These are phyloP conservation scores for Drosophila mercatorum DNA, from an alignment of 2,888 invertebrate species.

Conservation along the genomic window DNA sequence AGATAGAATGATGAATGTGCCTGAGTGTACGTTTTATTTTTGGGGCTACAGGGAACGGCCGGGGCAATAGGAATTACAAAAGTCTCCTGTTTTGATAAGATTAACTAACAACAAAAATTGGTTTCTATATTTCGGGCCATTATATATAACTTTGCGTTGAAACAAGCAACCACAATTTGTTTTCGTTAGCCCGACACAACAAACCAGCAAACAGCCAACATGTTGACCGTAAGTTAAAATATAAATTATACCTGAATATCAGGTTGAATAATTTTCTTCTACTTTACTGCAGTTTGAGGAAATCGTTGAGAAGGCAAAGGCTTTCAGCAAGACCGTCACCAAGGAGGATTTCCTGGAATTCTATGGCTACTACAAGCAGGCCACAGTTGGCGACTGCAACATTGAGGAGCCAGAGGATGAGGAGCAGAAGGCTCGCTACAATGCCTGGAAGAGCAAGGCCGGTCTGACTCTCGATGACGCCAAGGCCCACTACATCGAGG, in stretches of 20 bases:
- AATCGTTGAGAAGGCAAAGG: constrained; percentile 90
- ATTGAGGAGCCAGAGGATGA: constrained; percentile 94
- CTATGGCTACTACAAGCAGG: constrained; percentile 94
- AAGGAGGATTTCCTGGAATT: constrained; percentile 92
- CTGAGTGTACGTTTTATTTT: constrained; percentile 6
- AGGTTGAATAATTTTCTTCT: neutral
- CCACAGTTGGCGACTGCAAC: constrained; percentile 91
- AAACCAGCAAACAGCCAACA: constrained; percentile 50
- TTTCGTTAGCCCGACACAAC: constrained; percentile 49
- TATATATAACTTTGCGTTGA: constrained; percentile 41
- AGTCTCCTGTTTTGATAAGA: constrained; percentile 48
- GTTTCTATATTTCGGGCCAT: constrained; percentile 22
- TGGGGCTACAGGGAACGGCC: constrained; percentile 1
- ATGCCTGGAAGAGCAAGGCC: constrained; percentile 94
- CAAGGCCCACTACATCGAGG: constrained; percentile 91
- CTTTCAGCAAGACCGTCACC: constrained; percentile 89
- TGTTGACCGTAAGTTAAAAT: constrained; percentile 74
- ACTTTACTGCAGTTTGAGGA: constrained; percentile 87
- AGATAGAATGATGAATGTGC: constrained; percentile 37
- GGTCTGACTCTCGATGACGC: constrained; percentile 91
- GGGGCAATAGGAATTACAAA: constrained; percentile 15
- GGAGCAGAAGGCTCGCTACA: constrained; percentile 97
- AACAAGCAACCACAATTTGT: constrained; percentile 55
- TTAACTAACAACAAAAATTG: constrained; percentile 43
- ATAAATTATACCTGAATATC: neutral